Percentiles rank a stretch among this genome's conserved stretches.
Conservation (phyloP, 2,113 vertebrate genomes). For the Dendrocopos noguchii region DNA sequence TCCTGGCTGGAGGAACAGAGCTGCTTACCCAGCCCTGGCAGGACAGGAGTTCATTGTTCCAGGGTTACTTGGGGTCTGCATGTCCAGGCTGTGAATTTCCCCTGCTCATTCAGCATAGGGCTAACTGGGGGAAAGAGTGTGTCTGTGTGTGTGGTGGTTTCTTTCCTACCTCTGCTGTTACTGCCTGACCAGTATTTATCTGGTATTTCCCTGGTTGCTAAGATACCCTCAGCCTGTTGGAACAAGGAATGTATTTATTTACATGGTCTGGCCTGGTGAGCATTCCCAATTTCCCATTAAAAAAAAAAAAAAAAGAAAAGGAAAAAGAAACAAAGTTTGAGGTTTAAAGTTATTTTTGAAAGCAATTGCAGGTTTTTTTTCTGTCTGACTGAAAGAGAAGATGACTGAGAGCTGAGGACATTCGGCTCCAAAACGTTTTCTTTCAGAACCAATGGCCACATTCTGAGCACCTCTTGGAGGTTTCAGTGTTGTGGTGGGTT, state of each 20-base stretch:
- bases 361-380: neutral
- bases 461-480: neutral
- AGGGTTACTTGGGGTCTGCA: constrained; percentile 56
- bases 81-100: neutral
- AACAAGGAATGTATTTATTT: constrained; percentile 72
- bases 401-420: neutral
- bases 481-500: neutral
- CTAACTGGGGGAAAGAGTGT: constrained; percentile 12
- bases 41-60: constrained; percentile 65
- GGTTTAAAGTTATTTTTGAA: constrained; percentile 58
- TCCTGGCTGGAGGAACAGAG: constrained; percentile 59
- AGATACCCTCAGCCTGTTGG: constrained; percentile 49
- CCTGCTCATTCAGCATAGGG: neutral
- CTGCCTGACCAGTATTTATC: constrained; percentile 69
- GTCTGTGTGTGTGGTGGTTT: neutral
- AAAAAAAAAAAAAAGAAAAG: neutral
- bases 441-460: neutral
- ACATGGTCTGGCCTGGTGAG: constrained; percentile 49
- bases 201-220: constrained; percentile 72
- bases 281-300: constrained; percentile 43
- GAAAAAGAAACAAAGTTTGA: neutral
- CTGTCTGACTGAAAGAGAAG: constrained; percentile 2
- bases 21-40: constrained; percentile 60
- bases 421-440: neutral
- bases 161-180: constrained; percentile 54